These are phyloP conservation scores for Patella pellucida DNA, from an alignment of 2,888 invertebrate genomes.

Conservation along the genomic window DNA sequence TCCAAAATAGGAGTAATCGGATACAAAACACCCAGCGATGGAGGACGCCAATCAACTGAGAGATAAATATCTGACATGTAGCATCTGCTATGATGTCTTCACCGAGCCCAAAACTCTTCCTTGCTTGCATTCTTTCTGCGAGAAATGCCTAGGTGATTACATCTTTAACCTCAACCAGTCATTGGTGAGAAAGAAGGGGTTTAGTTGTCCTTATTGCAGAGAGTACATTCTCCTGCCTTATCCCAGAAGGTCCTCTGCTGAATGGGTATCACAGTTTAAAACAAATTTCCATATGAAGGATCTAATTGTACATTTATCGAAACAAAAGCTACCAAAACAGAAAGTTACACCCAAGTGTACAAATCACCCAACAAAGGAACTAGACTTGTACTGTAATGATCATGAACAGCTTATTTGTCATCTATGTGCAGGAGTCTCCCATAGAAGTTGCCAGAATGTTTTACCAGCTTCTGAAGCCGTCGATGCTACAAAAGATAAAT, in stretches of 20 bases:
- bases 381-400: constrained; percentile 33
- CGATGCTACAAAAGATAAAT: constrained; percentile 21
- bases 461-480: constrained; percentile 30
- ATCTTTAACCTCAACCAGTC: constrained; percentile 1
- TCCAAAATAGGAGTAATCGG: no score
- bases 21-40: no score
- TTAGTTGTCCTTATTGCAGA: constrained; percentile 33
- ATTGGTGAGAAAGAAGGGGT: constrained; percentile 18
- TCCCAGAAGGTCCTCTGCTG: constrained; percentile 15
- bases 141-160: constrained; percentile 24
- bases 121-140: constrained; percentile 33
- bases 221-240: constrained; percentile 27
- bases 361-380: constrained; percentile 13
- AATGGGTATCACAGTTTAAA: constrained; percentile 30
- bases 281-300: constrained; percentile 36
- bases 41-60: no score
- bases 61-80: constrained; percentile 21
- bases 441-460: constrained; percentile 30
- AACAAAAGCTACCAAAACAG: no score
- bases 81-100: constrained; percentile 34
- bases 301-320: constrained; percentile 13
- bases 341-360: no score
- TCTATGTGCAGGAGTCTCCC: constrained; percentile 35
- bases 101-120: constrained; percentile 31
- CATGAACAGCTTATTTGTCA: constrained; percentile 30